Base-by-base conservation (phyloP, 2,888 invertebrate species). In the Rambutsinella grinnellia region DNA sequence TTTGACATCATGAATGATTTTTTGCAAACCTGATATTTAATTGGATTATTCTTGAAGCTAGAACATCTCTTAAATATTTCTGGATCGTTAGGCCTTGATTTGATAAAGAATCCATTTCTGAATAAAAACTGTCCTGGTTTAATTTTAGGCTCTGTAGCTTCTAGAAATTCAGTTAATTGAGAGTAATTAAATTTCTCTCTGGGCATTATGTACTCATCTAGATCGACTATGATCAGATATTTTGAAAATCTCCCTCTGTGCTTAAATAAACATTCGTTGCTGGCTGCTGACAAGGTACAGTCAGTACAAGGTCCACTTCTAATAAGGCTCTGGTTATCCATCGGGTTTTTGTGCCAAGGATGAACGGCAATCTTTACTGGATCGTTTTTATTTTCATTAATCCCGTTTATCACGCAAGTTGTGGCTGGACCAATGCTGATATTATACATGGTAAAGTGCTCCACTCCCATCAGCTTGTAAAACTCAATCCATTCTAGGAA, bases 401-500 rank as follows among this genome's bases (percentile, higher is more conserved):
- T 60, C n/a, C n/a, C n/a, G n/a, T n/a, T n/a, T n/a, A n/a, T n/a
- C 2, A 67, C 6, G 17, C 74, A 74, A 6, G 46, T 53, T 0
- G 28, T 46, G 10, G 26, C 13, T 13, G 60, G 51, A 13, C 74
- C 74, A 3, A 74, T 28, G 5, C 66, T 67, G 1, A 21, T 19
- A 28, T 74, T 74, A 47, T 67, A 67, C 6, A 74, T 62, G 3
- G 63, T 75, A 27, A 75, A 57, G n/a, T 68, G 63, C 6, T 57
- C 51, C 0, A 75, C 75, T 1, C 75, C 75, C 75, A 75, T 75
- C 26, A 75, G 17, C 21, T 53, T 63, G 27, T 75, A 51, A 44
- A 62, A 75, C 21, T 75, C 75, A 2, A 75, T 26, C 74, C 74
- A 75, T 44, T n/a, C n/a, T n/a, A n/a, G n/a, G n/a, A n/a, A n/a